Base-by-base conservation (phyloP, 2,113 vertebrate species). In the Halcyon malimbica region DNA sequence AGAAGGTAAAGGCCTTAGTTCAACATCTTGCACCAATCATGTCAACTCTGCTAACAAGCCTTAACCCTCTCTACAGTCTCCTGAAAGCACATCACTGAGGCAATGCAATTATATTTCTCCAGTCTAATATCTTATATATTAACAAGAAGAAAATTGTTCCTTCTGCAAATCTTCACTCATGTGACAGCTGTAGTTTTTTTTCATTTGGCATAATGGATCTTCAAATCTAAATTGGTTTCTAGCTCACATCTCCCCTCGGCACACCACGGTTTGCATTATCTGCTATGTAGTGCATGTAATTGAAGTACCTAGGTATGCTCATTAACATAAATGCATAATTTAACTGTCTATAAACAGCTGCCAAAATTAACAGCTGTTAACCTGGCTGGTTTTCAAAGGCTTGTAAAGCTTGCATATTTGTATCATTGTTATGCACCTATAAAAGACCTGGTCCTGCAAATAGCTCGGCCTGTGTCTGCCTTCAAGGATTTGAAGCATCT, bases 261-360 rank as follows among this genome's bases (percentile, higher is more conserved):
- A 69, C 5, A 51, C 11, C 70, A 46, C 71, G 53, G 24, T 64
- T 65, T 68, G 78, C 53, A n/a, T 92, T 42, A 87, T 35, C 79
- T 83, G 91, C 95, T 91, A 71, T 48, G 95, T 62, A 91, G 77
- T 77, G 83, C 26, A 2, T 79, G 94, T 84, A 54, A 93, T 28
- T 92, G 77, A 77, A 93, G 91, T 93, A 93, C 92, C 94, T 65
- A 69, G 88, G 90, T 57, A 64, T 6, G 80, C 89, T 93, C 87
- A 41, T 96, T 84, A 90, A 83, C 87, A 96, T 71, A 95, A 96
- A 93, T 80, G 94, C 88, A 91, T 91, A 74, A 84, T 62, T 93
- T 53, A 95, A 56, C 42, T 53, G 42, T 23, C 41, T 33, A 75
- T 8, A 84, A 94, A 85, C 81, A 97, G 83, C 63, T 91, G 53